Conservation (phyloP, 2,797 vertebrate genomes). For the Oceanodroma leucorhoa region DNA sequence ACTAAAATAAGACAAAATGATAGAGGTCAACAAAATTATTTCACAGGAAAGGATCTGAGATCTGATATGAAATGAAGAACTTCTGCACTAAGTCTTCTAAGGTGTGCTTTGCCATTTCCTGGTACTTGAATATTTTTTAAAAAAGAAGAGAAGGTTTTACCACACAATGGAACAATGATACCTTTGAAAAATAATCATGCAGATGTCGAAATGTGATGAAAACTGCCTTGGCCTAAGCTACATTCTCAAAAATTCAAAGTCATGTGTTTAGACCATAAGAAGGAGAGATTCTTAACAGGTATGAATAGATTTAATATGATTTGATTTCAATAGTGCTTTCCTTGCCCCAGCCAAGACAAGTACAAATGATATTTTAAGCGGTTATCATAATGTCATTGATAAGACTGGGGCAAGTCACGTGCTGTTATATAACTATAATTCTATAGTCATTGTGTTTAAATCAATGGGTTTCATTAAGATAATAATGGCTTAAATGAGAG, state of each 20-base stretch:
- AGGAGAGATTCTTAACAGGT: not conserved
- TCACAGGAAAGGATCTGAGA: not conserved
- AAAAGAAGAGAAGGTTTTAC: not conserved
- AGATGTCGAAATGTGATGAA: not conserved
- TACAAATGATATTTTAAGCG: not conserved
- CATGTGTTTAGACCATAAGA: not conserved
- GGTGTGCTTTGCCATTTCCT: not conserved
- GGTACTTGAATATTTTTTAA: not conserved
- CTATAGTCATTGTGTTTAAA: not conserved
- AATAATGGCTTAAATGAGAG: not conserved
- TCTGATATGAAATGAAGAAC: not conserved
- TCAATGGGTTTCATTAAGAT: not conserved
- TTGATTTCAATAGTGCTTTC: fast-evolving
- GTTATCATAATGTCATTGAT: not conserved
- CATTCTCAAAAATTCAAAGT: not conserved
- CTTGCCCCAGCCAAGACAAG: not conserved
- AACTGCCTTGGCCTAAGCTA: not conserved
- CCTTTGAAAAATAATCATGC: not conserved
- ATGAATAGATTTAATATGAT: not conserved
- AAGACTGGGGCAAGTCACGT: not conserved
- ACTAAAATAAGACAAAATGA: not conserved
- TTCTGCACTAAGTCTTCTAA: not conserved
- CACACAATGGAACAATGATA: not conserved
- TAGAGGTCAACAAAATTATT: not conserved
- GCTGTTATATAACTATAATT: not conserved